These are phyloP conservation scores for Antennarius striatus DNA, from an alignment of 2,113 vertebrate genomes.

Conservation along the genomic window DNA sequence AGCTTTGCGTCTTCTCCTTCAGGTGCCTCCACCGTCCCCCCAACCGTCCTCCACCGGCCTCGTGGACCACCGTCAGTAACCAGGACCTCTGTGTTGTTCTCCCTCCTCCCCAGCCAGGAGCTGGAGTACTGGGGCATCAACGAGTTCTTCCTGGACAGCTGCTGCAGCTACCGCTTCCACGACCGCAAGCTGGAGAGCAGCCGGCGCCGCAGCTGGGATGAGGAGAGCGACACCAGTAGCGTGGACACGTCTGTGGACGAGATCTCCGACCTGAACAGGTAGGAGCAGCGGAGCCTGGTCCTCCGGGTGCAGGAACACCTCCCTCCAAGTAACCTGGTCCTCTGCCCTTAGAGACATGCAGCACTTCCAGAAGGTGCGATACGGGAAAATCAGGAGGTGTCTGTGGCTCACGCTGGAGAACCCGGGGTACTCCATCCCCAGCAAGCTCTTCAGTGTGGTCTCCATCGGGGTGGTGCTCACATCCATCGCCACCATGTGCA, in stretches of 20 bases:
- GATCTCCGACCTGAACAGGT: constrained; percentile 92
- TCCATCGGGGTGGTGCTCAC: constrained; percentile 93
- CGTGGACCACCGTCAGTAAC: too few relatives aligned
- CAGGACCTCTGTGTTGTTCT: too few relatives aligned
- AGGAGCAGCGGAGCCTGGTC: too few relatives aligned
- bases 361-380: constrained; percentile 85
- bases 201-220: constrained; percentile 89
- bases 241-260: constrained; percentile 92
- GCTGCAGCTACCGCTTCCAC: constrained; percentile 95
- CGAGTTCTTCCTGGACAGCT: constrained; percentile 92
- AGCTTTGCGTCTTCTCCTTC: constrained; percentile 97
- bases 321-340: too few relatives aligned
- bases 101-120: constrained; percentile 85
- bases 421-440: constrained; percentile 95
- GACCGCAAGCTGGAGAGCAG: constrained; percentile 90
- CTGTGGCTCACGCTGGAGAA: constrained; percentile 98
- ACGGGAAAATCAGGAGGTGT: constrained; percentile 85
- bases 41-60: too few relatives aligned
- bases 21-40: constrained; percentile 40
- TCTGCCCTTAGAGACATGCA: constrained; percentile 80
- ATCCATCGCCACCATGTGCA: constrained; percentile 94
- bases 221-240: constrained; percentile 95
- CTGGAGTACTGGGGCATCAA: constrained; percentile 99
- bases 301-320: too few relatives aligned
- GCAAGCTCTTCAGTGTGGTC: constrained; percentile 94